Evolutionary conservation across 2,797 vertebrate genomes (phyloP).

Genomic region (Acanthurus lineatus): DNA sequence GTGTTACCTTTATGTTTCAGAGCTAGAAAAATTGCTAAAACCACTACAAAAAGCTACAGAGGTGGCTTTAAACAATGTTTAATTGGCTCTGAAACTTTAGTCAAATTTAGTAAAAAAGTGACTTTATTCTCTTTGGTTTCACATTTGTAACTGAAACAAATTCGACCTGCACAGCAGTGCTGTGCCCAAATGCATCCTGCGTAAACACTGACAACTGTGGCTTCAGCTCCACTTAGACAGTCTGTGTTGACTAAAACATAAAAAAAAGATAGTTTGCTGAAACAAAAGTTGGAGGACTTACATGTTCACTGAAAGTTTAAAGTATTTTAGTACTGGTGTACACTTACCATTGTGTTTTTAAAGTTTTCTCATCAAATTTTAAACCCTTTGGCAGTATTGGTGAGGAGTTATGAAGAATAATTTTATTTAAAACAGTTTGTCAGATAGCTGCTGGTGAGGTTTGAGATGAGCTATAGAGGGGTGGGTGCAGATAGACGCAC

Average conservation of each 20-base stretch:
- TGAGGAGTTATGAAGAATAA: no score
- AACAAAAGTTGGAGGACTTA: not conserved
- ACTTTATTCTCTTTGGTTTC: not conserved
- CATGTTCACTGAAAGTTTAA: not conserved
- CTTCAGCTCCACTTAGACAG: not conserved
- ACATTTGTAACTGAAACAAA: not conserved
- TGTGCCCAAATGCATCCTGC: conserved; percentile 8
- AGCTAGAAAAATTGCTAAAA: not conserved
- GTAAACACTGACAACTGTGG: conserved; percentile 11
- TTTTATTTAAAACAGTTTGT: no score
- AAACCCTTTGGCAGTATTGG: no score
- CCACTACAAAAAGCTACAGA: not conserved
- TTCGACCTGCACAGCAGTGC: not conserved
- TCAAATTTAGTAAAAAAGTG: not conserved
- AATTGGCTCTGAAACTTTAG: no score
- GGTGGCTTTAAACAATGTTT: no score
- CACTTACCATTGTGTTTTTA: not conserved
- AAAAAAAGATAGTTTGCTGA: not conserved
- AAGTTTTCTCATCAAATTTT: no score
- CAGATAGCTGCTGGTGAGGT: no score
- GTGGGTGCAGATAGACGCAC: no score
- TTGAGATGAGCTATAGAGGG: no score
- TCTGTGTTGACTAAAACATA: not conserved
- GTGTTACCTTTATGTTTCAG: not conserved
- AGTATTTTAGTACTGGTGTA: not conserved